A percentile compares a stretch with the other conserved stretches of the same genome.
phyloP scores from a whole-genome alignment of 2,797 vertebrate genomes.

The Otolemur crassicaudatus region DNA sequence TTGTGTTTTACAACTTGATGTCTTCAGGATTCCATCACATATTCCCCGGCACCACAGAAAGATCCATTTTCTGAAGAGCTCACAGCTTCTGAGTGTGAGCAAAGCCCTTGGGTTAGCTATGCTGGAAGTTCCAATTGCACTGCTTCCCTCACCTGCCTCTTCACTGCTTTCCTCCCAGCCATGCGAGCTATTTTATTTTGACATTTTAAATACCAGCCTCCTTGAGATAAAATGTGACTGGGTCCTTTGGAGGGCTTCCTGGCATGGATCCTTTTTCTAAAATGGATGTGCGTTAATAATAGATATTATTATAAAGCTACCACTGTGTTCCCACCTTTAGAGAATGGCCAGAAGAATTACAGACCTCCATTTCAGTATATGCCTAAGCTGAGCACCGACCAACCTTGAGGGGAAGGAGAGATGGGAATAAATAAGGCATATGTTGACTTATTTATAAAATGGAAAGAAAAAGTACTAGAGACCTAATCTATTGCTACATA shows the following conservation, averaged over 20 bases:
- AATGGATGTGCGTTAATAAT: conserved; percentile 65
- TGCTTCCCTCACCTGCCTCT: neutral
- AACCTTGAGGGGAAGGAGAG: neutral
- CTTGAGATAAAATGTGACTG: conserved; percentile 72
- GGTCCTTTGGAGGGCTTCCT: conserved; percentile 75
- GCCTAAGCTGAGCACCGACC: neutral
- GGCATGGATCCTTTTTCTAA: conserved; percentile 69
- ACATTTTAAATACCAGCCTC: conserved; percentile 72
- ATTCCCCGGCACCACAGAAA: neutral
- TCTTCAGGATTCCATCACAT: neutral
- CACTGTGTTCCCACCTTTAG: conserved; percentile 58
- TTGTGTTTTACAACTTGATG: neutral
- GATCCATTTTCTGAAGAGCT: neutral
- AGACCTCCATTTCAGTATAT: neutral
- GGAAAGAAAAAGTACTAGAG: neutral
- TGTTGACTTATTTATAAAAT: conserved; percentile 39
- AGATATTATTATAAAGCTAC: conserved; percentile 74
- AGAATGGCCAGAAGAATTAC: conserved; percentile 33
- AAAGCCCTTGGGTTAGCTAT: neutral
- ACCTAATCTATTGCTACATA: conserved; percentile 13
- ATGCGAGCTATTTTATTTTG: conserved; percentile 66
- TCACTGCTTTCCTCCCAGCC: conserved; percentile 38
- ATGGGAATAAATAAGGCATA: neutral
- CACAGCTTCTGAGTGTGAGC: neutral
- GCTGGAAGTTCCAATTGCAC: neutral